A percentile compares a stretch with the other conserved stretches of the same genome.
These are phyloP conservation scores for Anticlea derivata DNA, from an alignment of 2,888 invertebrate genomes.

Conservation along the genomic window DNA sequence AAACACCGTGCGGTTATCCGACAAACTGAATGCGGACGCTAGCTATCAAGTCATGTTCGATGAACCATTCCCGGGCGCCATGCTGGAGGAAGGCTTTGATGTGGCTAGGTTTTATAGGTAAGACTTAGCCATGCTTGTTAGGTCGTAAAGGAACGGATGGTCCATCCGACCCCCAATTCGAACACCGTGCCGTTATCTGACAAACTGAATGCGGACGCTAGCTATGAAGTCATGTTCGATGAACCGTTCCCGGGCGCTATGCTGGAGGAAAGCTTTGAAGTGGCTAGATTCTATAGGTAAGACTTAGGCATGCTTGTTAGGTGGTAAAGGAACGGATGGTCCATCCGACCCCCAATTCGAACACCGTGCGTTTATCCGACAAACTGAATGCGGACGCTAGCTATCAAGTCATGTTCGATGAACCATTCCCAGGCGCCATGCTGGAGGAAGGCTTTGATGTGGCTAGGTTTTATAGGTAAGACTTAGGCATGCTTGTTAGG, in stretches of 20 bases:
- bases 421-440: slow-evolving; percentile 60
- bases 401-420: slow-evolving; percentile 84
- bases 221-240: slow-evolving; percentile 85
- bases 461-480: background rate
- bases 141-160: too few relatives aligned
- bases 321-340: too few relatives aligned
- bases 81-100: slow-evolving; percentile 35
- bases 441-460: slow-evolving; percentile 32
- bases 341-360: slow-evolving; percentile 58
- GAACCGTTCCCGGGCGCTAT: slow-evolving; percentile 61
- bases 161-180: slow-evolving; percentile 62
- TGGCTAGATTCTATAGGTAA: background rate
- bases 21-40: slow-evolving; percentile 78
- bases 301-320: too few relatives aligned
- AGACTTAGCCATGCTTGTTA: too few relatives aligned
- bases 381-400: slow-evolving; percentile 81
- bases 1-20: slow-evolving; percentile 78
- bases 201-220: slow-evolving; percentile 78
- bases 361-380: slow-evolving; percentile 77
- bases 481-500: too few relatives aligned
- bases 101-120: slow-evolving; percentile 64
- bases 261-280: slow-evolving; percentile 33
- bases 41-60: slow-evolving; percentile 86
- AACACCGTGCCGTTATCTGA: slow-evolving; percentile 79
- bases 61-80: slow-evolving; percentile 61